Evolutionary conservation across 2,888 invertebrate species (phyloP), one percentile per base, ranked within the genome.

Genomic region (Apodemia zela): DNA sequence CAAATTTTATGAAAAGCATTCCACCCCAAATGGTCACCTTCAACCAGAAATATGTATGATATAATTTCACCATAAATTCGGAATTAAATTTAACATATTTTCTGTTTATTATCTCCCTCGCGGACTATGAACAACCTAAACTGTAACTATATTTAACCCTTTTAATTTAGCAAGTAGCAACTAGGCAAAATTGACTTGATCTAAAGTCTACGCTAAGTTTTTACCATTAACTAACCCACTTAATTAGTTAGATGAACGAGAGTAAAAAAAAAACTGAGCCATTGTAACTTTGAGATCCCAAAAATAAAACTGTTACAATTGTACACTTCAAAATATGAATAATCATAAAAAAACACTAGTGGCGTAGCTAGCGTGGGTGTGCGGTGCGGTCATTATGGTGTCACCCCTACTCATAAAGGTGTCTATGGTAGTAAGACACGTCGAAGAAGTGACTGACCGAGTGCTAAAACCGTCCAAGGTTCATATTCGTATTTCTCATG

Each of bases 141-240:
- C 25, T 54, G 54, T 25, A 54, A 54, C 25, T 54, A 54, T 25
- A 21, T 54, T 54, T 54, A 54, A 54, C 25, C 54, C 25, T 54
- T 54, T 21, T 18, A 54, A 25, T 18, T 51, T 54, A 54, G 54
- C 25, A 54, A 13, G 15, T 54, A 54, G 54, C 25, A 54, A 13
- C 25, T 54, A 54, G 54, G 54, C 54, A 54, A 54, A 54, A 54
- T 54, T 54, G 54, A 54, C 54, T 25, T 54, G 54, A 25, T 54
- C 54, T 54, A 54, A 42, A 54, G 54, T 25, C 54, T 54, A 54
- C 25, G 54, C 54, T 54, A 54, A 54, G 2, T 54, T 42, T 54
- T 54, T 54, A 54, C 54, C 54, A 13, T 15, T 54, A 54, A 25
- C 54, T 54, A 54, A 54, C 54, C 54, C 54, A 51, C 51, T 51